Evolutionary conservation across 2,113 vertebrate species (phyloP).

Genomic region (Sterrhoptilus dennistouni): DNA sequence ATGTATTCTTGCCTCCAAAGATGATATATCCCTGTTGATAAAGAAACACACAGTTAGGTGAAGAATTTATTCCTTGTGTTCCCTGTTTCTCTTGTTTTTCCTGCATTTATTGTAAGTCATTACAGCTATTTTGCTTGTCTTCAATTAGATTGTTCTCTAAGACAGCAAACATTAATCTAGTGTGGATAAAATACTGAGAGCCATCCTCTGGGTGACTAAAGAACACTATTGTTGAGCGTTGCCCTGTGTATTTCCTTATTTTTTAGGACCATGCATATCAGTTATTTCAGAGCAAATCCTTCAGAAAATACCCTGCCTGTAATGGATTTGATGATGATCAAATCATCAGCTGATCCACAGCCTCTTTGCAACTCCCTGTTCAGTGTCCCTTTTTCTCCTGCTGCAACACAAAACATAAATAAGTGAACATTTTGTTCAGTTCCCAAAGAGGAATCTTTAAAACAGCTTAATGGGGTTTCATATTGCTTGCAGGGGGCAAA

Average conservation of each 20-base stretch:
- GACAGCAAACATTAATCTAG: conserved; percentile 8
- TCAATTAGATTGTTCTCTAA: not conserved
- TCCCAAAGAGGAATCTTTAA: not conserved
- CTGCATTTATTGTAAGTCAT: not conserved
- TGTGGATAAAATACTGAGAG: not conserved
- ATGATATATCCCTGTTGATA: not conserved
- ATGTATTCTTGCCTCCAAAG: not conserved
- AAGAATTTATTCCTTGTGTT: not conserved
- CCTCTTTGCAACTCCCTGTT: not conserved
- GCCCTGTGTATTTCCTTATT: not conserved
- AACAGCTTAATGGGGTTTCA: not conserved
- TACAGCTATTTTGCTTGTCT: not conserved
- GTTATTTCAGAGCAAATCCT: not conserved
- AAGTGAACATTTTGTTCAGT: not conserved
- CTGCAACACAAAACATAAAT: not conserved
- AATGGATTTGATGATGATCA: not conserved
- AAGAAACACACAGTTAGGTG: not conserved
- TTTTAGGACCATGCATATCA: not conserved
- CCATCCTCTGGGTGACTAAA: not conserved
- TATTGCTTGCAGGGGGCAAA: not conserved
- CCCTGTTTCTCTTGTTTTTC: not conserved
- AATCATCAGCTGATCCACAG: too few relatives aligned
- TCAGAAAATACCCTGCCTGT: not conserved
- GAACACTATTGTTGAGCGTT: not conserved
- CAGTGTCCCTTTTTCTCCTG: not conserved